phyloP scores from a whole-genome alignment of 2,888 invertebrate species.

The Dolichomitus sp. region DNA sequence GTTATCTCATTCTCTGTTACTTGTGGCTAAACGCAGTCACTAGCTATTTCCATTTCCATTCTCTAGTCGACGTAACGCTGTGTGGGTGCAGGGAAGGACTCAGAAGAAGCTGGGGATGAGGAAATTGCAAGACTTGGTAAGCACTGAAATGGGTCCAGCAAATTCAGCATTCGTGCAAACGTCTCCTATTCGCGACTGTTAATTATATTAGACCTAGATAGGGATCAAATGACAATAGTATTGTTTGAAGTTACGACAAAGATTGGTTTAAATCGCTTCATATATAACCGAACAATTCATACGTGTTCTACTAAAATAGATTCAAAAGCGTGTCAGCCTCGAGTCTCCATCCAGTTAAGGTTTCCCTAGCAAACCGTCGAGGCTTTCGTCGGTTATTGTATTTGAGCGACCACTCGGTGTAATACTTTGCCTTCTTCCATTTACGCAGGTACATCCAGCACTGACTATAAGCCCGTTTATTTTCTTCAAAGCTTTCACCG shows the following conservation, averaged over 20 bases:
- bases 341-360: background rate
- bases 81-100: constrained; percentile 7
- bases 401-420: constrained; percentile 47
- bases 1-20: constrained; percentile 31
- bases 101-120: constrained; percentile 14
- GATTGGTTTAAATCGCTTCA: background rate
- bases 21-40: constrained; percentile 43
- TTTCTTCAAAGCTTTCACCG: constrained; percentile 53
- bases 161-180: constrained; percentile 27
- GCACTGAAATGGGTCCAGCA: constrained; percentile 16
- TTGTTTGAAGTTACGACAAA: constrained; percentile 35
- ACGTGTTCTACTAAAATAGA: background rate
- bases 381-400: constrained; percentile 59
- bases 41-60: constrained; percentile 53
- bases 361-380: constrained; percentile 10
- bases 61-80: constrained; percentile 22
- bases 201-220: background rate
- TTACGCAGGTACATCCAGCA: constrained; percentile 7
- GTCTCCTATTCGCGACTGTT: background rate
- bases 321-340: background rate
- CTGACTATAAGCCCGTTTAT: constrained; percentile 14
- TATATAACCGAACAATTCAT: background rate
- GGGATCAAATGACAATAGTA: background rate
- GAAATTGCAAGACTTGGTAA: constrained; percentile 37
- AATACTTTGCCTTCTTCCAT: constrained; percentile 69